These are phyloP conservation scores for Nemotelus pantherinus DNA, from an alignment of 2,888 invertebrate genomes.

Conservation along the genomic window DNA sequence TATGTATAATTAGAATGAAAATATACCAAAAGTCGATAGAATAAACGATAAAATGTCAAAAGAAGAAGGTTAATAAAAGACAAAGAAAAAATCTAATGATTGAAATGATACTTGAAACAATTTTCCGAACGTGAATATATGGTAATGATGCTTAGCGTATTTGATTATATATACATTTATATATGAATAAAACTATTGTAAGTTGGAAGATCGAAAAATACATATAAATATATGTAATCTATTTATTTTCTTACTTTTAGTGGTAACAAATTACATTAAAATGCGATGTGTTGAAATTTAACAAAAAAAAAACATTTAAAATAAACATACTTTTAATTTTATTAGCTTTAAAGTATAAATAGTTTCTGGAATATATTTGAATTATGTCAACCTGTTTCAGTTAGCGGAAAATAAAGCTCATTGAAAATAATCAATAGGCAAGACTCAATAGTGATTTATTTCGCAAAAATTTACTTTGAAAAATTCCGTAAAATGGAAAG, in stretches of 20 bases:
- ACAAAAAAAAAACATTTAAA: neutral
- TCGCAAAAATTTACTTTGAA: no score
- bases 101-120: slow-evolving; percentile 10
- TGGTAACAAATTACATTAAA: neutral
- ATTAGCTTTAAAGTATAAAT: no score
- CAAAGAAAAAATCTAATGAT: slow-evolving; percentile 6
- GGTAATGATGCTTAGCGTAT: slow-evolving; percentile 27
- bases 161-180: slow-evolving; percentile 25
- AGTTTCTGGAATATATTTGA: no score
- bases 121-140: slow-evolving; percentile 17
- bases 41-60: neutral
- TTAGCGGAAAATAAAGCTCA: no score
- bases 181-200: slow-evolving; percentile 20
- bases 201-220: slow-evolving; percentile 36
- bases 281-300: neutral
- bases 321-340: no score
- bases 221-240: slow-evolving; percentile 35
- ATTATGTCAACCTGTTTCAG: no score
- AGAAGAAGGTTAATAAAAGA: neutral
- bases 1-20: slow-evolving; percentile 19
- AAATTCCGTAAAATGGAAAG: no score
- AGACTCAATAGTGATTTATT: no score
- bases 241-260: slow-evolving; percentile 45
- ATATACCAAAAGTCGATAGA: slow-evolving; percentile 43
- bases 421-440: no score